Percentiles rank a stretch among this genome's conserved stretches.
phyloP scores from a whole-genome alignment of 2,797 vertebrate genomes.

The Aldrovandia affinis region DNA sequence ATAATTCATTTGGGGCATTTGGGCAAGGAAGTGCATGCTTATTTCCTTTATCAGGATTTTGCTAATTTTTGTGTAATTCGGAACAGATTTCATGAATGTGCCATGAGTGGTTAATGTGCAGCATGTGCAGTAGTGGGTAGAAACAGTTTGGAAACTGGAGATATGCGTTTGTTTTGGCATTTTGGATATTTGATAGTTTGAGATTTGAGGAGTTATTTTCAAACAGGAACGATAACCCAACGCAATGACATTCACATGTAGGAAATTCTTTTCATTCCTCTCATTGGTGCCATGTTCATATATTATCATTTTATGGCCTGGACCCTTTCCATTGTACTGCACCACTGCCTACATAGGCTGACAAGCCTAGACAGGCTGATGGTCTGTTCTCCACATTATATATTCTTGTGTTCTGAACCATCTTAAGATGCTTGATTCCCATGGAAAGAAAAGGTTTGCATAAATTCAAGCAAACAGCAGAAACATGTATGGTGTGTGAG shows the following conservation, averaged over 20 bases:
- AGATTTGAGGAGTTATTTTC: too few relatives aligned
- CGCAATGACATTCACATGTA: too few relatives aligned
- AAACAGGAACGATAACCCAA: too few relatives aligned
- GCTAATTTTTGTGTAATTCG: background rate
- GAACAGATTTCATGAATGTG: background rate
- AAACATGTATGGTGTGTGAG: background rate
- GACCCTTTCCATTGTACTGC: too few relatives aligned
- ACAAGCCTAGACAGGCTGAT: too few relatives aligned
- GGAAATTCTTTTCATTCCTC: too few relatives aligned
- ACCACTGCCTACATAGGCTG: too few relatives aligned
- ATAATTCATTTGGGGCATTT: background rate
- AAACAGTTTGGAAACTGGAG: background rate
- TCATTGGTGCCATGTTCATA: too few relatives aligned
- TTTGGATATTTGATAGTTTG: background rate
- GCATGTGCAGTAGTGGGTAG: background rate
- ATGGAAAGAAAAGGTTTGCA: background rate
- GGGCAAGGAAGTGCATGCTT: background rate
- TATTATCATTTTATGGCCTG: too few relatives aligned
- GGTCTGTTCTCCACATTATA: too few relatives aligned
- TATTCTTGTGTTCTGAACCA: too few relatives aligned
- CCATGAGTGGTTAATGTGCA: background rate
- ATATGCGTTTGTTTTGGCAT: background rate
- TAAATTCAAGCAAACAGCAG: background rate
- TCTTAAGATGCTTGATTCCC: too few relatives aligned
- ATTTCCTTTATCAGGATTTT: constrained; percentile 19